Percentiles rank a stretch among this genome's conserved stretches.
Conservation (phyloP, 2,113 vertebrate genomes). For the Aplodontia rufa region DNA sequence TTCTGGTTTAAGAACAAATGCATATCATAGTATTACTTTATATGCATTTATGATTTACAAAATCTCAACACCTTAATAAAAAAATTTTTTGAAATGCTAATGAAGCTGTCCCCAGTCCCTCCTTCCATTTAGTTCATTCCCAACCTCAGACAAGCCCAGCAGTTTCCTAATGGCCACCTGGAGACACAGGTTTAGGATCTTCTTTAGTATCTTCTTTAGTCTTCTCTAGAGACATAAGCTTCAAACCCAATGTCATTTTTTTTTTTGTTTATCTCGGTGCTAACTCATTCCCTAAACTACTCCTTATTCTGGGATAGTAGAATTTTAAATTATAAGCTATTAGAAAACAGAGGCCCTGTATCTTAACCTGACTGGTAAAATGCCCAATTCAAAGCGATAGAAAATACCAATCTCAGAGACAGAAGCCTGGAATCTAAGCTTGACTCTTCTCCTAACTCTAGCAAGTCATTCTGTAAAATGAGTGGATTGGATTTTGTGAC, state of each 20-base stretch:
- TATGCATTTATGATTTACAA: too few relatives aligned
- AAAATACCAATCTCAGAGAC: not conserved
- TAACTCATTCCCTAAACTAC: not conserved
- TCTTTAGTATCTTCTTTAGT: not conserved
- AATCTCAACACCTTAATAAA: too few relatives aligned
- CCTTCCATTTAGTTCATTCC: not conserved
- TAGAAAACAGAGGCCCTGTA: not conserved
- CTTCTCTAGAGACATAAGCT: not conserved
- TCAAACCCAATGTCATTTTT: not conserved
- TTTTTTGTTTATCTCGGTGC: not conserved
- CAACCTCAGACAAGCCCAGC: not conserved
- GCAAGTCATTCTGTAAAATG: not conserved
- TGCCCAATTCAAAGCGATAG: slow-evolving; percentile 6
- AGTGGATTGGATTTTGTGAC: not conserved
- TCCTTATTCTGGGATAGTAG: slow-evolving; percentile 20
- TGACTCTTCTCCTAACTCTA: not conserved
- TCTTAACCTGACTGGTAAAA: slow-evolving; percentile 28
- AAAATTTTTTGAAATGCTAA: not conserved
- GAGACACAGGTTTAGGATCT: not conserved
- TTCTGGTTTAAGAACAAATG: too few relatives aligned
- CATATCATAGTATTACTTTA: too few relatives aligned
- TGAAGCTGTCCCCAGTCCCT: too few relatives aligned
- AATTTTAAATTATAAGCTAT: not conserved
- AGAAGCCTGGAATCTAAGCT: not conserved
- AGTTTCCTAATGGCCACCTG: not conserved